Base-by-base conservation (phyloP, 2,888 invertebrate genomes). In the Rugalucina vietnamica region DNA sequence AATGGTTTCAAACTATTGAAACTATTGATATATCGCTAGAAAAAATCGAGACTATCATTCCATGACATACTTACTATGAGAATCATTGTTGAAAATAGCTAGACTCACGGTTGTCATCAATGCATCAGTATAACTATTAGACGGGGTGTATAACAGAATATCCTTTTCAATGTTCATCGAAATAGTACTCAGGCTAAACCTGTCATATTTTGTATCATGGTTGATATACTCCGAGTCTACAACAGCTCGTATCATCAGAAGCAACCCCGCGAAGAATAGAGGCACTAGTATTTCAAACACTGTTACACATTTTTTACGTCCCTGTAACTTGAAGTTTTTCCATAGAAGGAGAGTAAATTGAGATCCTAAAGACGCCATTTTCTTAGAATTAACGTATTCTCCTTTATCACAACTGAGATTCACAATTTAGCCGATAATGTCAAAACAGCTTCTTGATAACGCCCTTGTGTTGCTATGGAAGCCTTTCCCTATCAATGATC, bases 201-300 rank as follows among this genome's bases (percentile, higher is more conserved):
- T 54, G 10, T 69, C 50, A 78, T 79, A 88, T 5, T 65, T 73
- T n/a, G 85, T 60, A 27, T 81, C 79, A 1, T 60, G 43, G 34
- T 73, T 69, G 10, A 88, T 81, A 36, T 74, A 81, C 71, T 79
- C 57, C 0, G 84, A 88, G 0, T 84, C 72, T n/a, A 81, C 69
- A 29, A 77, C 10, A 4, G 73, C 71, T 27, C 92, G 85, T 10
- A 92, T 85, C 39, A 88, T 36, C 24, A 92, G 54, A 36, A 93
- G 50, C 3, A 93, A 65, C 14, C 82, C 39, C 0, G 92, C 91
- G 74, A 92, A 93, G 21, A 88, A 74, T 3, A 92, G 5, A 0
- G 92, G 93, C 8, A 92, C 80, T 12, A 91, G n/a, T 57, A 92
- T 78, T 81, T 92, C 92, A 77, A 93, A 93, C 0, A 91, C 82